Evolutionary conservation across 1,140 invertebrate species (phyloP).

Genomic region (Danaus melanippus): DNA sequence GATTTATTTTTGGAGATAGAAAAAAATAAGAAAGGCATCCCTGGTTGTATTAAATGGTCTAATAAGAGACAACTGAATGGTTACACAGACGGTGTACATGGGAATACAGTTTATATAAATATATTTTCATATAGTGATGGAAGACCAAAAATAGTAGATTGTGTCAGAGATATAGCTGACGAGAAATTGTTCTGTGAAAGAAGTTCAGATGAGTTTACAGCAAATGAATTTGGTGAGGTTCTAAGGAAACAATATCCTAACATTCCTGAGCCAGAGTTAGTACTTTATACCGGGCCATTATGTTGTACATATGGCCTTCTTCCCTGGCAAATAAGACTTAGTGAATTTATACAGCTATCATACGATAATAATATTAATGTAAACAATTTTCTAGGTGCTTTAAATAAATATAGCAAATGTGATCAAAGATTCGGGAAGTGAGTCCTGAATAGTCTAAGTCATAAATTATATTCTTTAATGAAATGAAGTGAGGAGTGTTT

Average conservation of each 20-base stretch:
- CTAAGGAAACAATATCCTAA: slow-evolving; percentile 61
- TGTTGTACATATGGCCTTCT: slow-evolving; percentile 76
- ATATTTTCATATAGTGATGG: slow-evolving; percentile 70
- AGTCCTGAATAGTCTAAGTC: slow-evolving; percentile 25
- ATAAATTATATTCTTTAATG: slow-evolving; percentile 14
- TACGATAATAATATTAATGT: slow-evolving; percentile 70
- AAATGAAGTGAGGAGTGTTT: not conserved
- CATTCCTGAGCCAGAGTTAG: slow-evolving; percentile 79
- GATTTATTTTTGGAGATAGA: slow-evolving; percentile 72
- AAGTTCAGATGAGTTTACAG: slow-evolving; percentile 38
- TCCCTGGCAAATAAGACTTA: slow-evolving; percentile 81
- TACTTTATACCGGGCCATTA: slow-evolving; percentile 74
- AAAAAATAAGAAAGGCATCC: slow-evolving; percentile 64
- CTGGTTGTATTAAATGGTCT: slow-evolving; percentile 74
- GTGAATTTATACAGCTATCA: slow-evolving; percentile 78
- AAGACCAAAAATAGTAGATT: slow-evolving; percentile 68
- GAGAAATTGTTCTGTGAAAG: slow-evolving; percentile 28
- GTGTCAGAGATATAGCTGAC: slow-evolving; percentile 48
- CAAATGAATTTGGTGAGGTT: slow-evolving; percentile 66
- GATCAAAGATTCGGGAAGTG: slow-evolving; percentile 80
- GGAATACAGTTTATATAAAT: slow-evolving; percentile 62
- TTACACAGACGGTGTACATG: slow-evolving; percentile 73
- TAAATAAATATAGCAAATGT: slow-evolving; percentile 76
- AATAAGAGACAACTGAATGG: slow-evolving; percentile 62
- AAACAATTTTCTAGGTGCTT: slow-evolving; percentile 71